Percentiles rank a stretch among this genome's conserved stretches.
These are phyloP conservation scores for Spizaetus ornatus DNA, from an alignment of 2,113 vertebrate genomes.

Conservation along the genomic window DNA sequence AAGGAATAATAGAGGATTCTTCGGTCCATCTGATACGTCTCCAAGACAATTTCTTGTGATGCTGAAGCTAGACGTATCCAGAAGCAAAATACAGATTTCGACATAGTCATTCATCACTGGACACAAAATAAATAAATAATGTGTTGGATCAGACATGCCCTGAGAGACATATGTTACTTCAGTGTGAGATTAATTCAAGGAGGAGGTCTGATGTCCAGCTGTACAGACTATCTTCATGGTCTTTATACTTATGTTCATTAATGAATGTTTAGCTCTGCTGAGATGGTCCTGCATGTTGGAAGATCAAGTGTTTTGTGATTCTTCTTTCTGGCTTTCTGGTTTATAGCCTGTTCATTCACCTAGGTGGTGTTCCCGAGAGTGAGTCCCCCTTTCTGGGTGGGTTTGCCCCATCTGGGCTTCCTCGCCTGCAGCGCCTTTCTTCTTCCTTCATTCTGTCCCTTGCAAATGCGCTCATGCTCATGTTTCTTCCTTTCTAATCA, in stretches of 20 bases:
- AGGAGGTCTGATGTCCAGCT: not conserved
- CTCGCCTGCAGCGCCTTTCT: not conserved
- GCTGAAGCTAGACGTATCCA: not conserved
- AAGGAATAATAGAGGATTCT: not conserved
- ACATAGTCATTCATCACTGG: not conserved
- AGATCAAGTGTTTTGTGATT: not conserved
- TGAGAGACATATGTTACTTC: not conserved
- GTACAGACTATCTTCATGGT: not conserved
- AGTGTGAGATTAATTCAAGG: not conserved
- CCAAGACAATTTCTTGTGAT: not conserved
- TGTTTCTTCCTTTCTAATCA: not conserved
- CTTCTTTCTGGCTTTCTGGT: not conserved
- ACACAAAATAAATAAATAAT: not conserved
- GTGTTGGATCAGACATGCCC: not conserved
- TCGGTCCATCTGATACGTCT: rapidly evolving
- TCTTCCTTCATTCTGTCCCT: not conserved
- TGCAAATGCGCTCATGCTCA: not conserved
- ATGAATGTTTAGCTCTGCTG: not conserved
- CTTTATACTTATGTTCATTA: not conserved
- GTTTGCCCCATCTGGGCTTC: not conserved
- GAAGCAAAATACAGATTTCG: not conserved
- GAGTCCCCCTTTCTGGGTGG: not conserved
- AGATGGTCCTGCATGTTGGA: not conserved
- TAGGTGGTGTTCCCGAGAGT: not conserved
- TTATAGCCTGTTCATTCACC: not conserved